Evolutionary conservation across 2,113 vertebrate species (phyloP).

Genomic region (Candoia aspera): DNA sequence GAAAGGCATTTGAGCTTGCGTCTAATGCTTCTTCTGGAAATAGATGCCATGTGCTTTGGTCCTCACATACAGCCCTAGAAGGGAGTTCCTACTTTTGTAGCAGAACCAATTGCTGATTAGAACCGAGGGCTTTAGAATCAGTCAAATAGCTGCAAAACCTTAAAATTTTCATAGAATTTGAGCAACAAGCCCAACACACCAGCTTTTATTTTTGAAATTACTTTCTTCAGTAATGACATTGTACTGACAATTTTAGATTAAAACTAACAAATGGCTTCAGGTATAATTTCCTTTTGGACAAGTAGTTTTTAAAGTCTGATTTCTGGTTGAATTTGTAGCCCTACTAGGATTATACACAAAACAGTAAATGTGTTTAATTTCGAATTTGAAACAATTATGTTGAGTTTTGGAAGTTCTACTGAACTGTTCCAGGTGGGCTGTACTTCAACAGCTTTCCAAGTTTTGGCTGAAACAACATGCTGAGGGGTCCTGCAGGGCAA

Average conservation of each 20-base stretch:
- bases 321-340: not conserved
- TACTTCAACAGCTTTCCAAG: not conserved
- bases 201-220: not conserved
- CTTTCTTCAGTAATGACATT: not conserved
- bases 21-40: not conserved
- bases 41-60: not conserved
- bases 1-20: not conserved
- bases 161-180: not conserved
- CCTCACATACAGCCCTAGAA: not conserved
- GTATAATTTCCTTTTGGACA: not conserved
- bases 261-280: not conserved
- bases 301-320: not conserved
- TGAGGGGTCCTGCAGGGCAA: not conserved
- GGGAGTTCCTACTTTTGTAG: not conserved
- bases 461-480: not conserved
- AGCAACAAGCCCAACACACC: not conserved
- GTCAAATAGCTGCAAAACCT: not conserved
- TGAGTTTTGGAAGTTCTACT: not conserved
- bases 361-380: not conserved
- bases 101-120: not conserved
- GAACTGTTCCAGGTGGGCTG: not conserved
- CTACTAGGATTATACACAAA: not conserved
- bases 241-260: not conserved
- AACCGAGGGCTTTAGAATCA: not conserved
- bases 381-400: not conserved